Base-by-base conservation (phyloP, 2,797 vertebrate genomes). In the Pyrrhura leucotis region DNA sequence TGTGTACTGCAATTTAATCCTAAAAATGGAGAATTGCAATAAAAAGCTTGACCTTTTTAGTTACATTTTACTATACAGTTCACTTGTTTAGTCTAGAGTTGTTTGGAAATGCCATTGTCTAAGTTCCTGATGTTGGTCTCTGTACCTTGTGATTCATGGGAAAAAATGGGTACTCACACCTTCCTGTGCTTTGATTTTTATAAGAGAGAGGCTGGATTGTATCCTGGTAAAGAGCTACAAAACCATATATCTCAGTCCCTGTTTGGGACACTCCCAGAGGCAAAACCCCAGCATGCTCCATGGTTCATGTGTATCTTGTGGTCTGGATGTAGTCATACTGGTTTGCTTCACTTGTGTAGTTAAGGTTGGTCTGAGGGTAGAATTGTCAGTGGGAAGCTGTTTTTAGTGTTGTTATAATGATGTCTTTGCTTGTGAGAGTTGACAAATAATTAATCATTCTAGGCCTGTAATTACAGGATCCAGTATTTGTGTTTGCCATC, bases 31-130 rank as follows among this genome's bases (percentile, higher is more conserved):
- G 2, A 39, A 7, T 9, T 25, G 13, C 45, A 37, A 10, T 66
- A 37, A 74, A 33, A 77, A 77, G 20, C 37, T 58, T 59, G 2
- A 58, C 13, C 7, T 44, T 8, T 6, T 37, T 31, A 13, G 10
- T 59, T 76, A 7, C 0, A 1, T 71, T 74, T 59, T 22, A 10
- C 21, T 31, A 0, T 5, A 18, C 14, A 35, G 4, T 37, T 29
- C 3, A 26, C 5, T 31, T 44, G 26, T 6, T 50, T 37, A 56
- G 33, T 8, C 20, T 42, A 6, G 28, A 15, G 22, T 62, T 37
- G 3, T 66, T 51, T 56, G 67, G 48, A 31, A 7, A 80, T 39
- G 1, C 14, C 7, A 3, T 10, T 84, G n/a, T 54, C 15, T 3
- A 17, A 18, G 35, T 51, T 85, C 25, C 56, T 82, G 53, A 5